Base-by-base conservation (phyloP, 2,888 invertebrate genomes). In the Zhuqinia jingwanae region DNA sequence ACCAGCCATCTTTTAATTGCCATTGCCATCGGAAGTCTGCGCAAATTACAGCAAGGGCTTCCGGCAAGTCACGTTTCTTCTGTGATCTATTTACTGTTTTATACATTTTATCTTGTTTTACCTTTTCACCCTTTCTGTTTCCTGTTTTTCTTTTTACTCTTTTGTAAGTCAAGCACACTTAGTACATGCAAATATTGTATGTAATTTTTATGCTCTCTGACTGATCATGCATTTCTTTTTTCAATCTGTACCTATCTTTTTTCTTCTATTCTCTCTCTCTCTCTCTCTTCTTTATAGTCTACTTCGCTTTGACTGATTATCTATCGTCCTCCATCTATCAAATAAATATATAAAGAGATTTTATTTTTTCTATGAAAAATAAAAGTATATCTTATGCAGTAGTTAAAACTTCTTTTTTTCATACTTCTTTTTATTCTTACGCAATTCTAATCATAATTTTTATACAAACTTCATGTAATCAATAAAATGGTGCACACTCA, bases 1-100 rank as follows among this genome's bases (percentile, higher is more conserved):
- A 70, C 80, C 68, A 80, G 80, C 80, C 80, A 80, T 80, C 80
- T 70, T 80, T 80, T 42, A 50, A 65, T 65, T 65, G 65, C 65
- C 65, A 65, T 47, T 20, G 70, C 56, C 80, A 80, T 70, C 65
- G 42, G 80, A 80, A 70, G 80, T 56, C 36, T 27, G n/a, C n/a
- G n/a, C n/a, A n/a, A n/a, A n/a, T 56, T n/a, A 10, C 8, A 27
- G 5, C 13, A 63, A 25, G 17, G 30, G 68, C 68, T 80, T 80
- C 58, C 68, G 80, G 70, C 80, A 80, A 68, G 68, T 42, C 80
- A 80, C 70, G 13, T 25, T 50, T 77, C 50, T 79, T 50, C 65
- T 79, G 78, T 78, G 78, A 78, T 78, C 60, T 78, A 60, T 17
- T 10, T 47, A 47, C 2, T 63, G 27, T 63, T 78, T 25, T 47